Evolutionary conservation across 2,888 invertebrate genomes (phyloP), one percentile per base, ranked within the genome.

Genomic region (Arctia plantaginis): DNA sequence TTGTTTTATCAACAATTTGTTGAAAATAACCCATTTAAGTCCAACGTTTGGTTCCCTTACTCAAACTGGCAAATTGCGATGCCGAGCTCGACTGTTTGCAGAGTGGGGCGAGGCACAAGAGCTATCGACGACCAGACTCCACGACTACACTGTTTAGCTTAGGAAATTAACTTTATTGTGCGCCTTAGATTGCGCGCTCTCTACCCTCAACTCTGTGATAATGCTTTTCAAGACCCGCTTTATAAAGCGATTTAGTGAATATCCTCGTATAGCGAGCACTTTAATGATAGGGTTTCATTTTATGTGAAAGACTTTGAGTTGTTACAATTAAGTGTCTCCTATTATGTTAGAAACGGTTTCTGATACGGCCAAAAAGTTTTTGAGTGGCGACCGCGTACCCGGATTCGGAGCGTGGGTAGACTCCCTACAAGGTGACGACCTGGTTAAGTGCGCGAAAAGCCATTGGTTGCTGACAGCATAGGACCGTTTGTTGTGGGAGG

Each of bases 81-180:
- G 64, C 23, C 66, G 68, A 39, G 71, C 66, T 72, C 72, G 67
- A 70, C 76, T 78, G 71, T 74, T 83, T 81, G 80, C 75, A 71
- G 66, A 75, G 81, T 59, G 62, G 69, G 74, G 71, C 70, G 59
- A 69, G 73, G 67, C 66, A 65, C 70, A 72, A 68, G 78, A 69
- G 71, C 80, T 77, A 85, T 87, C 70, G 74, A 68, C 74, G 59
- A 15, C 51, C 72, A 41, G 66, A 71, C 41, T 51, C 69, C 72
- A 68, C 65, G 65, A 74, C 71, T 77, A 76, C 71, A 71, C 87
- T 90, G 90, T 90, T 91, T 89, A 90, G 88, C 85, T 88, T 88
- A 90, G 87, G 89, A 90, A 91, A 93, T 93, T 91, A 92, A 92
- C 88, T 91, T 90, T 89, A 91, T 91, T 91, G 91, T 91, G 84